These are phyloP conservation scores for Arctopsyche grandis DNA, from an alignment of 1,140 invertebrate genomes.

Conservation along the genomic window DNA sequence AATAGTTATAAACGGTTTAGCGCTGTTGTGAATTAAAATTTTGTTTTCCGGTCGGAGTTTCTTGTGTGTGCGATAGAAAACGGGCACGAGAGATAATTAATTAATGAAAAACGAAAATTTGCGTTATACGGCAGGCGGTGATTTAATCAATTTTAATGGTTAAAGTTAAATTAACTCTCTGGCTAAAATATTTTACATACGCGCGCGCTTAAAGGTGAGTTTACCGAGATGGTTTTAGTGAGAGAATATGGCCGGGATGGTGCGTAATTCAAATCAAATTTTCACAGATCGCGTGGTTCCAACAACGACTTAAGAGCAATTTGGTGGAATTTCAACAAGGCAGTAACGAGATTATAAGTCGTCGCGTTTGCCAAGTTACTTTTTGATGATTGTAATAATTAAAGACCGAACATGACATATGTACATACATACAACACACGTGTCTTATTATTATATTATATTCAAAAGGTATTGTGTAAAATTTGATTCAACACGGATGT, in stretches of 20 bases:
- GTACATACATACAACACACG: not conserved
- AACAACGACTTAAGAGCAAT: conserved; percentile 24
- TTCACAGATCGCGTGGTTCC: conserved; percentile 21
- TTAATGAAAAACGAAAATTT: conserved; percentile 26
- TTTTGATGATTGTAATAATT: not conserved
- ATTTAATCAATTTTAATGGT: conserved; percentile 27
- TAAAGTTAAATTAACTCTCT: conserved; percentile 26
- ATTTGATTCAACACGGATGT: too few species aligned
- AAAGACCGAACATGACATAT: conserved; percentile 1
- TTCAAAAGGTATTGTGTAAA: too few species aligned
- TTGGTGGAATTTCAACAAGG: conserved; percentile 6
- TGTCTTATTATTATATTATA: too few species aligned
- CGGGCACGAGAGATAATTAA: too few species aligned
- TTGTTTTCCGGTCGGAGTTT: too few species aligned
- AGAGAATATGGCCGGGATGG: not conserved
- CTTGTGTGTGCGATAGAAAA: too few species aligned
- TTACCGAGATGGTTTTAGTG: not conserved
- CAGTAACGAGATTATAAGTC: not conserved
- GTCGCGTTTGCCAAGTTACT: not conserved
- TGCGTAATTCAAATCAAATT: conserved; percentile 23
- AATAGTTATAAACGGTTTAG: too few species aligned
- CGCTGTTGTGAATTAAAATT: too few species aligned
- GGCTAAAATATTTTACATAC: conserved; percentile 19
- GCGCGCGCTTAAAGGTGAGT: conserved; percentile 9
- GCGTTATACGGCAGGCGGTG: not conserved